Base-by-base conservation (phyloP, 2,113 vertebrate genomes). In the Alligator sinensis region DNA sequence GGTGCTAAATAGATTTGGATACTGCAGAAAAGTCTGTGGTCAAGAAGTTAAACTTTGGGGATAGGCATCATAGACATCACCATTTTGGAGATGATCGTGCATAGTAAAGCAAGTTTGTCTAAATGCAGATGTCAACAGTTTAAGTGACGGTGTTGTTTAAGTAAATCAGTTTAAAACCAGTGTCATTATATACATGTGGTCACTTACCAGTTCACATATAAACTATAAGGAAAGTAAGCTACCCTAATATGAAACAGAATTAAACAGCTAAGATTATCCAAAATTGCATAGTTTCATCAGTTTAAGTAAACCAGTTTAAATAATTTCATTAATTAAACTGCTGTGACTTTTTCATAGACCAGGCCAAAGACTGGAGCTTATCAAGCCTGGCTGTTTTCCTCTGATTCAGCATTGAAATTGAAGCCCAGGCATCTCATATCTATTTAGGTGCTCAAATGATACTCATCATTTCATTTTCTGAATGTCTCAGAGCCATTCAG, bases 111-210 rank as follows among this genome's bases (percentile, higher is more conserved):
- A 2, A 55, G 72, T 5, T 1, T 11, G 30, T 2, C 89, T 27
- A 86, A 82, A 60, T 92, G 72, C 84, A 94, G 95, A 58, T 92
- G 96, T 92, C 92, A 96, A 2, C 84, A 58, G 91, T 7, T 91
- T 68, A 74, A 93, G 47, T 66, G n/a, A 95, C 47, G 47, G 47
- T 47, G 47, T 47, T 47, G 47, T 47, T 47, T 47, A 47, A 47
- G 47, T 47, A 47, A 47, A 47, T 47, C 47, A 47, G 7, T 47
- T 47, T 47, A 47, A 47, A 47, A 47, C 25, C 21, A 27, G 30
- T 72, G 19, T 38, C 47, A 47, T 47, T 47, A n/a, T 38, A 18
- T 64, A n/a, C 14, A 13, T 64, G 14, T 28, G 30, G 28, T 18
- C n/a, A 30, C 28, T 30, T 30, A 30, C 11, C 30, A n/a, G 18